Conservation (phyloP, 2,797 vertebrate genomes). For the Glossophaga mutica region DNA sequence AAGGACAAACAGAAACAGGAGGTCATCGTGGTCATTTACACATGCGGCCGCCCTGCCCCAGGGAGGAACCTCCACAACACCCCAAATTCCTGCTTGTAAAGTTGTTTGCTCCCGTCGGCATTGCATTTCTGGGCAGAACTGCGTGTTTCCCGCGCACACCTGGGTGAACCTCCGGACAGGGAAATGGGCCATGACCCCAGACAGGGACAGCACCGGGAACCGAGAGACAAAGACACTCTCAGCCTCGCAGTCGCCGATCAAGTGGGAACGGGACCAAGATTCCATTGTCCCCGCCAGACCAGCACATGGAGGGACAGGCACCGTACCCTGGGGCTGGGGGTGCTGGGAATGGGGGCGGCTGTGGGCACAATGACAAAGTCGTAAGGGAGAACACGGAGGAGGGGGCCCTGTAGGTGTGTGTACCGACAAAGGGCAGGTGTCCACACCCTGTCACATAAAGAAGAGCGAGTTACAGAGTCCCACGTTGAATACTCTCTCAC, state of each 20-base stretch:
- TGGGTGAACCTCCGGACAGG: not conserved
- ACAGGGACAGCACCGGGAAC: not conserved
- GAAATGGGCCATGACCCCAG: not conserved
- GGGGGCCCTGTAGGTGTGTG: rapidly evolving
- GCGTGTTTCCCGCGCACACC: rapidly evolving
- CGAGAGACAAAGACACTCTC: not conserved
- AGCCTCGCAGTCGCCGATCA: not conserved
- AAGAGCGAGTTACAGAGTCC: not conserved
- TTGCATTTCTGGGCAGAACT: not conserved
- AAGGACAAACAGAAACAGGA: rapidly evolving
- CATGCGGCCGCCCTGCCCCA: rapidly evolving
- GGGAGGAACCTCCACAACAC: not conserved
- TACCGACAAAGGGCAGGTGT: not conserved
- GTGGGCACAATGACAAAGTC: not conserved
- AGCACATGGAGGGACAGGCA: not conserved
- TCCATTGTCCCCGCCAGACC: not conserved
- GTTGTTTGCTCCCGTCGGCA: rapidly evolving
- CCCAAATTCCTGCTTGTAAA: not conserved
- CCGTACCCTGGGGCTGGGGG: not conserved
- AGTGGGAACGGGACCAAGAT: rapidly evolving
- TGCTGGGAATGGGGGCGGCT: rapidly evolving
- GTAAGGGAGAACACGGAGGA: rapidly evolving
- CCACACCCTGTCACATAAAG: rapidly evolving
- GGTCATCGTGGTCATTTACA: rapidly evolving
- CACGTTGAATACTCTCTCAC: rapidly evolving